Evolutionary conservation across 2,113 vertebrate genomes (phyloP), one percentile per base, ranked within the genome.

Genomic region (Daphoenositta chrysoptera): DNA sequence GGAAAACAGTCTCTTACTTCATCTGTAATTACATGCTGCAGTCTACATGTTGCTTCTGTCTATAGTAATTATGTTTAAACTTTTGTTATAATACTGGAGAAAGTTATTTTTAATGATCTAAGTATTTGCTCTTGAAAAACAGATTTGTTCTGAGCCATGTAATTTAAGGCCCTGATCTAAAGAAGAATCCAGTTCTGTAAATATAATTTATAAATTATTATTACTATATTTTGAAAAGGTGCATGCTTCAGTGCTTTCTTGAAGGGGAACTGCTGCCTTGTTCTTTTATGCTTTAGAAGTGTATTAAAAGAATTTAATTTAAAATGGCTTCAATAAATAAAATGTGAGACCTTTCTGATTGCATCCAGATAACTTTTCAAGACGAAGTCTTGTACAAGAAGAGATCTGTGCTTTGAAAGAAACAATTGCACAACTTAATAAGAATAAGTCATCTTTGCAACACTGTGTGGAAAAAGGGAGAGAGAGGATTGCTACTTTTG

Each of bases 401-500:
- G 97, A 98, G 84, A 96, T 98, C 65, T 87, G 64, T 92, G 86
- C 93, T 77, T 96, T 98, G 89, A 97, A 97, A 91, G 94, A 93
- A 89, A 97, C 94, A 33, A 48, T 98, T 83, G 88, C 88, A 22
- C 97, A 98, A 54, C 72, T 98, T 87, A 94, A 94, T 80, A 96
- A 97, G 91, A 97, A 98, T 78, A 98, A 98, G 61, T 94, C 98
- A 63, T 93, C 94, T 68, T 96, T 99, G 42, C 97, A 98, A 96
- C 95, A 95, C 37, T 97, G 85, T 66, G 57, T 98, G 93, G 98
- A 98, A 96, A 97, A 98, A 96, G 98, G 97, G 94, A 95, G 79
- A 78, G 96, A 97, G 69, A 97, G 97, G 81, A 98, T 98, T 75
- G 84, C 92, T 78, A 58, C 95, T 75, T 95, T 98, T 71, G 97